Evolutionary conservation across 2,888 invertebrate genomes (phyloP).

Genomic region (Thereva unica): DNA sequence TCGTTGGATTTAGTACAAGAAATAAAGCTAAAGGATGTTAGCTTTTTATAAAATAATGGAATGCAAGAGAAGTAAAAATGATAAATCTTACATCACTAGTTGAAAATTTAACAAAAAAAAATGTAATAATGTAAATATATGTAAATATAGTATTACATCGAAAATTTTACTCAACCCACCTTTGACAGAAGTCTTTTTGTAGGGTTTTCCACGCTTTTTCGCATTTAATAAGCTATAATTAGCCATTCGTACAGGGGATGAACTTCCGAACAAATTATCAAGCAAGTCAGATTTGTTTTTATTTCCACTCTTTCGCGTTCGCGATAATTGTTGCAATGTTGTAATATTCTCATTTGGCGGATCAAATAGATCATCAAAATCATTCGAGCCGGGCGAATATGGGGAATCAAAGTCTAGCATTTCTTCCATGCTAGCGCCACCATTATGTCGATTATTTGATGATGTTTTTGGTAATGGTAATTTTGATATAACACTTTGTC

Average conservation of each 20-base stretch:
- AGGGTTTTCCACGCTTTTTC: slow-evolving; percentile 46
- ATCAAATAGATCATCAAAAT: slow-evolving; percentile 85
- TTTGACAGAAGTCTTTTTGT: slow-evolving; percentile 51
- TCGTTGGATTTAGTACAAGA: too few species aligned
- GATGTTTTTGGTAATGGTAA: slow-evolving; percentile 49
- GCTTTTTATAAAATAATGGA: too few species aligned
- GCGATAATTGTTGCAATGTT: slow-evolving; percentile 36
- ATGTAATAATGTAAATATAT: too few species aligned
- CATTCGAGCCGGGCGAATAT: slow-evolving; percentile 86
- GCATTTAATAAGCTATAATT: slow-evolving; percentile 43
- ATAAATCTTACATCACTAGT: too few species aligned
- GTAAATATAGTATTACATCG: slow-evolving; percentile 7
- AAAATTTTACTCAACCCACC: slow-evolving; percentile 50
- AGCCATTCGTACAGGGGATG: slow-evolving; percentile 57
- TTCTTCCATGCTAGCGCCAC: slow-evolving; percentile 60
- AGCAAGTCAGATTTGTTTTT: slow-evolving; percentile 59
- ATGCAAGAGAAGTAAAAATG: too few species aligned
- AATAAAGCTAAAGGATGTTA: too few species aligned
- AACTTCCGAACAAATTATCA: slow-evolving; percentile 67
- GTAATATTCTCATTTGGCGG: slow-evolving; percentile 62
- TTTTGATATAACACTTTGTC: slow-evolving; percentile 34
- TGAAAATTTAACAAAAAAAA: too few species aligned
- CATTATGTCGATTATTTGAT: slow-evolving; percentile 44
- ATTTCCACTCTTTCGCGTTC: slow-evolving; percentile 42
- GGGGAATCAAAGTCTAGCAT: slow-evolving; percentile 77